Evolutionary conservation across 1,140 invertebrate genomes (phyloP).

Genomic region (Drosophila repleta): DNA sequence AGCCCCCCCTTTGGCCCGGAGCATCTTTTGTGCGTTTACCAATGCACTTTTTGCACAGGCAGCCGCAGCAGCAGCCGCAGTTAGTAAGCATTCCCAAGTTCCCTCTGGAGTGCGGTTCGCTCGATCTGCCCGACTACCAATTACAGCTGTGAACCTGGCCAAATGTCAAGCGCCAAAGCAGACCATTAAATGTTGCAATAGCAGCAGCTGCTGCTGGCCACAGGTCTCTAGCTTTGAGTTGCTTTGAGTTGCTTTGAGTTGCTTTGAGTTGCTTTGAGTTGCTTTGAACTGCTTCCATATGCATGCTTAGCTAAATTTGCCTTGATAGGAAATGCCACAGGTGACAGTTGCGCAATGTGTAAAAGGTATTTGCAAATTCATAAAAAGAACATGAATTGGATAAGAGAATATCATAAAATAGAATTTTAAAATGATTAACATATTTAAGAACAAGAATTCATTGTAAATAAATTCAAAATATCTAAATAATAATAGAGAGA

Average conservation of each 20-base stretch:
- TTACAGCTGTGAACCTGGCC: slow-evolving; percentile 43
- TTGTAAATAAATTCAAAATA: too few species aligned
- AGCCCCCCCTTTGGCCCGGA: not conserved
- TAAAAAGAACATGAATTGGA: too few species aligned
- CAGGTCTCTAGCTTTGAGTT: slow-evolving; percentile 46
- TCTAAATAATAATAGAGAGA: too few species aligned
- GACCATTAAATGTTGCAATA: slow-evolving; percentile 17
- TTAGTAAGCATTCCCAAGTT: slow-evolving; percentile 12
- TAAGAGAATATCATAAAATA: too few species aligned
- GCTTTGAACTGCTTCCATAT: not conserved
- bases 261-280: too few species aligned
- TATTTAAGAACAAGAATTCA: too few species aligned
- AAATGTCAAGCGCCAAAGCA: slow-evolving; percentile 49
- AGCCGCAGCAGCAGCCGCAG: not conserved
- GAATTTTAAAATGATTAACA: too few species aligned
- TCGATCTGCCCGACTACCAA: slow-evolving; percentile 51
- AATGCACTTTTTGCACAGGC: slow-evolving; percentile 41
- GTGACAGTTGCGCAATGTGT: too few species aligned
- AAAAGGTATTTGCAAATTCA: too few species aligned
- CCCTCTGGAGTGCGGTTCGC: slow-evolving; percentile 25
- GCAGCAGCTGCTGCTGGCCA: slow-evolving; percentile 22
- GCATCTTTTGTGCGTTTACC: slow-evolving; percentile 46
- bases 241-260: too few species aligned
- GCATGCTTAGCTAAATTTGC: not conserved
- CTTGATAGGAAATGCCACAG: not conserved